These are phyloP conservation scores for Pharmacophagus antenor DNA, from an alignment of 2,888 invertebrate genomes.

Conservation along the genomic window DNA sequence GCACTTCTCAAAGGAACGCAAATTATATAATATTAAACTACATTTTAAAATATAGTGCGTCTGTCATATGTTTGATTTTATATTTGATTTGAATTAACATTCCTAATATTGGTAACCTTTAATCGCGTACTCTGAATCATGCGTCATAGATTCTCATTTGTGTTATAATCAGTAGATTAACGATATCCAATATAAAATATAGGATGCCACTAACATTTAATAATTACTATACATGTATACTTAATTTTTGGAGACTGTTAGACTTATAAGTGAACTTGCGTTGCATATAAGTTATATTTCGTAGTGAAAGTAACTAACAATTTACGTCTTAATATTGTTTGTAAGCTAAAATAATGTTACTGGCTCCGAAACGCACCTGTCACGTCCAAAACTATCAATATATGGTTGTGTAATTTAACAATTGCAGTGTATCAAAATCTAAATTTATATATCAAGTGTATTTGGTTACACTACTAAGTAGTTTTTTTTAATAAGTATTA, in stretches of 20 bases:
- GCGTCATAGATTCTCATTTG: background rate
- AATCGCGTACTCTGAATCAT: background rate
- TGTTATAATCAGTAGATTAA: background rate
- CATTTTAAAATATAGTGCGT: too few relatives aligned
- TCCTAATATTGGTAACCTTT: background rate
- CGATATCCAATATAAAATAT: constrained; percentile 19
- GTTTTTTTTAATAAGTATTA: constrained; percentile 44
- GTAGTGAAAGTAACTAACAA: constrained; percentile 38
- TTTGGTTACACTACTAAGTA: constrained; percentile 39
- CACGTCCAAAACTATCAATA: constrained; percentile 29
- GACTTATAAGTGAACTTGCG: constrained; percentile 42
- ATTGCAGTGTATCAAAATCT: constrained; percentile 17
- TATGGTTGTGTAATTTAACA: constrained; percentile 27
- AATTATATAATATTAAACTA: too few relatives aligned
- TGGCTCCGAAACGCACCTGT: constrained; percentile 24
- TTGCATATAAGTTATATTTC: constrained; percentile 31
- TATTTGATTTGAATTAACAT: background rate
- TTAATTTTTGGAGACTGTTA: constrained; percentile 64
- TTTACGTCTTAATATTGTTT: constrained; percentile 26
- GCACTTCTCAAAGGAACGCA: too few relatives aligned
- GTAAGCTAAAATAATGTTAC: constrained; percentile 5
- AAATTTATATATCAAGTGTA: constrained; percentile 26
- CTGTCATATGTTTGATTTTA: background rate
- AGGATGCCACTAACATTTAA: constrained; percentile 3
- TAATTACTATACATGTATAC: constrained; percentile 38